Evolutionary conservation across 2,113 vertebrate genomes (phyloP).

Genomic region (Cranoglanis bouderius): DNA sequence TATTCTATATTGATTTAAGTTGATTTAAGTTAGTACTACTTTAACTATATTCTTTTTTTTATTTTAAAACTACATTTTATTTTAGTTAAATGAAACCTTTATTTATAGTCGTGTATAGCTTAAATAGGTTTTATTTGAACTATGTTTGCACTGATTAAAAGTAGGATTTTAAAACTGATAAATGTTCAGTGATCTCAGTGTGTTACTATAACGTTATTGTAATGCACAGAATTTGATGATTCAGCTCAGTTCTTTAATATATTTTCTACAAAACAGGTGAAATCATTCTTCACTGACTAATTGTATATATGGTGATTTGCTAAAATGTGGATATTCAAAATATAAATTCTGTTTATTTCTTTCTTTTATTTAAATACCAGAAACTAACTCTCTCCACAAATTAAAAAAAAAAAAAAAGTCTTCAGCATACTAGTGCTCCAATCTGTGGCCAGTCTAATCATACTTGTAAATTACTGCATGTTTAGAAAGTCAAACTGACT

Average conservation of each 20-base stretch:
- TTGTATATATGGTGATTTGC: background rate
- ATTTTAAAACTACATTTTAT: background rate
- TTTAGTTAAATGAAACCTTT: background rate
- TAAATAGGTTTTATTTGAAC: background rate
- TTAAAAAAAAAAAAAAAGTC: background rate
- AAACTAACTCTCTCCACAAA: background rate
- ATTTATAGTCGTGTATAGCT: background rate
- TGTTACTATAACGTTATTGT: background rate
- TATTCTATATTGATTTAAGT: no score
- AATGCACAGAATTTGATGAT: background rate
- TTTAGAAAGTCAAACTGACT: conserved; percentile 17
- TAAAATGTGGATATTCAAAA: background rate
- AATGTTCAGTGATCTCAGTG: no score
- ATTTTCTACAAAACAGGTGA: background rate
- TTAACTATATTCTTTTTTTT: background rate
- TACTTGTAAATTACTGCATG: background rate
- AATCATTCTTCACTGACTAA: background rate
- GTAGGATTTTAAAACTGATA: background rate
- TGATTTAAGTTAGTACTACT: background rate
- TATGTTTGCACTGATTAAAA: background rate
- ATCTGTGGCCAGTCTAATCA: background rate
- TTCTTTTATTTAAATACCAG: background rate
- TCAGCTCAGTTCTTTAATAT: background rate
- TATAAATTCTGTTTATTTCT: background rate
- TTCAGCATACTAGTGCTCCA: background rate